Evolutionary conservation across 2,797 vertebrate species (phyloP).

Genomic region (Cynodonichthys magdalenae): DNA sequence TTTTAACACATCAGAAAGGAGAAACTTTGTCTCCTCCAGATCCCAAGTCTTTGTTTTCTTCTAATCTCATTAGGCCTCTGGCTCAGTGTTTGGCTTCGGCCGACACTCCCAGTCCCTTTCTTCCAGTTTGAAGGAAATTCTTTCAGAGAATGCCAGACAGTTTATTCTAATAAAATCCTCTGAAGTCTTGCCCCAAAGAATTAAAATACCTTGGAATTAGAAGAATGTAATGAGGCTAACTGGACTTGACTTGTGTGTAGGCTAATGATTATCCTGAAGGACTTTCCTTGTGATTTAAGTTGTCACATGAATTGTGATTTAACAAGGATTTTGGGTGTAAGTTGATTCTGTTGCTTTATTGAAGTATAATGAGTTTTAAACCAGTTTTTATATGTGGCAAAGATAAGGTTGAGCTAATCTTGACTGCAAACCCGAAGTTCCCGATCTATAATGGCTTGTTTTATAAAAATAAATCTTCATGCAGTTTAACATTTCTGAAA

Average conservation of each 20-base stretch:
- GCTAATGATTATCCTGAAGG: slow-evolving; percentile 65
- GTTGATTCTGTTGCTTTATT: slow-evolving; percentile 31
- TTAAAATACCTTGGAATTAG: slow-evolving; percentile 64
- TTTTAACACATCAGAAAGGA: slow-evolving; percentile 65
- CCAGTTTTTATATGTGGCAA: neutral
- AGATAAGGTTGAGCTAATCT: neutral
- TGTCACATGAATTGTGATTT: slow-evolving; percentile 32
- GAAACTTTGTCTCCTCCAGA: slow-evolving; percentile 45
- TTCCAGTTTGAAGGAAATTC: slow-evolving; percentile 28
- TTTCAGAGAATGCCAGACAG: slow-evolving; percentile 26
- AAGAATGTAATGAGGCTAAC: slow-evolving; percentile 62
- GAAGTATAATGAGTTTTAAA: neutral
- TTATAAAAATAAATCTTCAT: no score
- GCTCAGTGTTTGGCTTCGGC: slow-evolving; percentile 42
- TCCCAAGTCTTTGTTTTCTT: slow-evolving; percentile 54
- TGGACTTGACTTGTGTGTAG: slow-evolving; percentile 54
- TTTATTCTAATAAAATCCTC: slow-evolving; percentile 57
- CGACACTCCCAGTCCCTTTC: slow-evolving; percentile 15
- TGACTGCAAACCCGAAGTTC: no score
- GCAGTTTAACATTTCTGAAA: no score
- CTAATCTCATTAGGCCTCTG: slow-evolving; percentile 59
- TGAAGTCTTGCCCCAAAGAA: slow-evolving; percentile 52
- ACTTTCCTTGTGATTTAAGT: slow-evolving; percentile 58
- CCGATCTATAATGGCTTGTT: no score
- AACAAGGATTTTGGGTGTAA: slow-evolving; percentile 23